Percentiles rank a stretch among this genome's conserved stretches.
Evolutionary conservation across 2,888 invertebrate genomes (phyloP).

Genomic region (Sicus ferrugineus): DNA sequence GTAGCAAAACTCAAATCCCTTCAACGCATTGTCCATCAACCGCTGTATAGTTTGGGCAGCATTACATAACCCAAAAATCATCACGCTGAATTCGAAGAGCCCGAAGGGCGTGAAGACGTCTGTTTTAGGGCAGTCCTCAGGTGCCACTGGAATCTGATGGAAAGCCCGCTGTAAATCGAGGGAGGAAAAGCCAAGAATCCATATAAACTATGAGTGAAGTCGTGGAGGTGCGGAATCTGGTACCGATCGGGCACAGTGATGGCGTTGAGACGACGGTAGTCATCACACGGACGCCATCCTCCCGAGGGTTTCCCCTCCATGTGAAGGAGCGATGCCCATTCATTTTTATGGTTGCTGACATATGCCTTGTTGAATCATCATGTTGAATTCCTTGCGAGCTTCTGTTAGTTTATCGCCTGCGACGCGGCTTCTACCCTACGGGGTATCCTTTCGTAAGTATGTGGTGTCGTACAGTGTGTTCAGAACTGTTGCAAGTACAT

Average conservation of each 20-base stretch:
- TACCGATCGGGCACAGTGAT: no score
- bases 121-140: no score
- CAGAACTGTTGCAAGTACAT: not conserved
- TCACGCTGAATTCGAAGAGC: constrained; percentile 42
- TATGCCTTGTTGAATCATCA: constrained; percentile 53
- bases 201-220: constrained; percentile 16
- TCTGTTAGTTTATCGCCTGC: constrained; percentile 43
- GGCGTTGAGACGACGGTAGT: no score
- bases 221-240: no score
- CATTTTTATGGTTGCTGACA: constrained; percentile 59
- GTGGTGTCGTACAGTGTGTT: not conserved
- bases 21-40: no score
- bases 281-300: constrained; percentile 51
- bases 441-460: constrained; percentile 25
- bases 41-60: no score
- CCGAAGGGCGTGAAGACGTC: constrained; percentile 45
- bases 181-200: constrained; percentile 45
- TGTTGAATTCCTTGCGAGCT: constrained; percentile 33
- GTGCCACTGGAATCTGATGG: no score
- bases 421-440: constrained; percentile 39
- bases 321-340: constrained; percentile 59
- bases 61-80: no score
- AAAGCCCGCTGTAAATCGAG: no score
- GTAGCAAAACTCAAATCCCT: constrained; percentile 51
- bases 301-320: constrained; percentile 42